Evolutionary conservation across 1,140 invertebrate genomes (phyloP), one percentile per base, ranked within the genome.

Genomic region (Ctenoplectra terminalis): DNA sequence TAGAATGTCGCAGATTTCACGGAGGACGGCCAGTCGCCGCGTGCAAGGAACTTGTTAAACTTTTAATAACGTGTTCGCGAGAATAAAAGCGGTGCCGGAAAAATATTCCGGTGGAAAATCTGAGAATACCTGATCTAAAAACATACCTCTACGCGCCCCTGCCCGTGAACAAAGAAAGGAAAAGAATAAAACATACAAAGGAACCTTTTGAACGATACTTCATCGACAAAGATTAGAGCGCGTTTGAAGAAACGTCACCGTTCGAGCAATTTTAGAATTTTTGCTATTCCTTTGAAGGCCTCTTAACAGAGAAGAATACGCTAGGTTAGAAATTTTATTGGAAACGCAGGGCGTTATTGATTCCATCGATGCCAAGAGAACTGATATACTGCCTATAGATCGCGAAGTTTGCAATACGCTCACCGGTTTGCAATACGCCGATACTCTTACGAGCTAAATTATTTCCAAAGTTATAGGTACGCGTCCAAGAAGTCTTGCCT

Each of bases 41-140:
- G 34, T 54, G 26, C 63, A 67, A 67, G 37, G 20, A 54, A 76
- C 48, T 76, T 31, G 37, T 54, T 67, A 54, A 66, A 76, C 46
- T 76, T 76, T 67, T 76, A 67, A 76, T 76, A 67, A 67, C 48
- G 3, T 61, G 34, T 76, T 67, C 48, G n/a, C 17, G n/a, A n/a
- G 1, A n/a, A 75, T n/a, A 66, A 52, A 75, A 50, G 29, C 58
- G 8, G 4, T 3, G 20, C 23, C 23, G 60, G 23, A 52, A 52
- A 66, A 23, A 48, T 66, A 66, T 50, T 66, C 43, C 17, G 31
- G 0, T 2, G 15, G 46, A 46, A 29, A 52, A 40, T 50, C 58
- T 37, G 58, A 8, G 50, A 71, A 40, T 72, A 29, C 13, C 37
- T 6, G 2, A 37, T 9, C 17, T 60, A 37, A 37, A 20, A 31